Evolutionary conservation across 2,113 vertebrate species (phyloP), one percentile per base, ranked within the genome.

Genomic region (Sminthopsis crassicaudata): DNA sequence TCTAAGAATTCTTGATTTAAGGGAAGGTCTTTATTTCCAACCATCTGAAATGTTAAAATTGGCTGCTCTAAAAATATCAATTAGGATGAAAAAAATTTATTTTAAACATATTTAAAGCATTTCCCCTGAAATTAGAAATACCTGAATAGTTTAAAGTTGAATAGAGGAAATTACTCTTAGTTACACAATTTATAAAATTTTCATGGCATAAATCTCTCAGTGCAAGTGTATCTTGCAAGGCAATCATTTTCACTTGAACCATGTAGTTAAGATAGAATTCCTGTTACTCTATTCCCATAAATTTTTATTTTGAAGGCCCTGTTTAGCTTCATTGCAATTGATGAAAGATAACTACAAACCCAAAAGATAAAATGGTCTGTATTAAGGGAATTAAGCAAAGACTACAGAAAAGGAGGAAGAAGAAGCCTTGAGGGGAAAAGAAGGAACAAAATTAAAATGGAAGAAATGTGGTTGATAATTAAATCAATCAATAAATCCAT

Each of bases 161-260:
- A 91, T 95, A 76, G 60, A 76, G 60, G 60, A 76, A 76, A 94
- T 96, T 96, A 90, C 91, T 84, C 27, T 94, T 26, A 27, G 14
- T 36, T 97, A 96, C 95, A 97, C 91, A 97, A 95, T 94, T 96
- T 30, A 97, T 94, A 67, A 90, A n/a, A 96, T 93, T 96, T 97
- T 96, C 94, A 97, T 97, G 96, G 89, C 57, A 94, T 90, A 94
- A 91, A 92, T 55, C 93, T 60, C 89, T 96, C 95, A 95, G 91
- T 60, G 53, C 96, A 94, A n/a, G n/a, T n/a, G 54, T 96, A 93
- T 93, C 46, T 46, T 92, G 24, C 88, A 50, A 94, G 51, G 92
- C 16, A 89, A 84, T 46, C 91, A 84, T 95, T 95, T 96, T 91
- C 94, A n/a, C 94, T 19, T 53, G 96, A 22, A 46, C 93, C 91